Evolutionary conservation across 2,888 invertebrate species (phyloP).

Genomic region (Laspeyria flexula): DNA sequence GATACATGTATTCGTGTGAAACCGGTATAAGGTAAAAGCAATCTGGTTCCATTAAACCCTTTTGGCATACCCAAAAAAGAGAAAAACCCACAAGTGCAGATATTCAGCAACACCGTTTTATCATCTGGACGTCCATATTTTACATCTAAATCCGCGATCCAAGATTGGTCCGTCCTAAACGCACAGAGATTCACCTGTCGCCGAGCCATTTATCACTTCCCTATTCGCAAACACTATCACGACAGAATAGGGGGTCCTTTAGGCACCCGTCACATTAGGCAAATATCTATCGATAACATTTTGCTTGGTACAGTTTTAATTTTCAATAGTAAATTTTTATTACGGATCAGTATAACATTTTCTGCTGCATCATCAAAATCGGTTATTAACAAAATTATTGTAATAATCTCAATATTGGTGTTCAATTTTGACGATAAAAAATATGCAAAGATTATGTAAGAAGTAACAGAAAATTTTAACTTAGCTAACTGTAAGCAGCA

Average conservation of each 20-base stretch:
- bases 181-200: conserved; percentile 49
- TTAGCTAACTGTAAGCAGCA: not conserved
- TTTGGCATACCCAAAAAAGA: not conserved
- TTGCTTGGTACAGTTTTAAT: not conserved
- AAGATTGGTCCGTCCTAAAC: conserved; percentile 43
- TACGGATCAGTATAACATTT: too few species aligned
- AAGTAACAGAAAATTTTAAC: not conserved
- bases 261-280: not conserved
- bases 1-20: too few species aligned
- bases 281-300: not conserved
- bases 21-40: not conserved
- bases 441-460: too few species aligned
- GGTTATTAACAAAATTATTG: too few species aligned
- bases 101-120: conserved; percentile 25
- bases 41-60: not conserved
- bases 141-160: conserved; percentile 41
- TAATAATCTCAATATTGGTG: too few species aligned
- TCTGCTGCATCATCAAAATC: too few species aligned
- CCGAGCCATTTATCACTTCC: conserved; percentile 47
- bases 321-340: not conserved
- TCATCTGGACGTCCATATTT: conserved; percentile 42
- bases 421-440: too few species aligned
- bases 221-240: conserved; percentile 47
- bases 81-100: not conserved
- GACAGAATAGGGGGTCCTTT: conserved; percentile 31